These are phyloP conservation scores for Sebastes trivittatus DNA, from an alignment of 2,797 vertebrate species.

Conservation along the genomic window DNA sequence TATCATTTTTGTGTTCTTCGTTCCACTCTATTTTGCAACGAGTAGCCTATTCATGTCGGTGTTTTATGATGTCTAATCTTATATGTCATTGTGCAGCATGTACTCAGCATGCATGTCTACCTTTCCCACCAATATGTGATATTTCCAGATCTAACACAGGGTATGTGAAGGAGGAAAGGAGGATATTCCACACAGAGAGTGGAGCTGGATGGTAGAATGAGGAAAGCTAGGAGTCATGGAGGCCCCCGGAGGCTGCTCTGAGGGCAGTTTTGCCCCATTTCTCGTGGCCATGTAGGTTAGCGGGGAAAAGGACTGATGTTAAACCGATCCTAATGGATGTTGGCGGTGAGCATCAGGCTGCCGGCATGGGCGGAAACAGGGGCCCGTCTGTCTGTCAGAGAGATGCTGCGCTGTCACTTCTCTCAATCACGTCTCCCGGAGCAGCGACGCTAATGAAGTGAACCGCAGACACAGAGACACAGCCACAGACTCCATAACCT, in stretches of 20 bases:
- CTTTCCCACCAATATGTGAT: neutral
- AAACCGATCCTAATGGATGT: slow-evolving; percentile 63
- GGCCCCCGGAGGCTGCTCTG: slow-evolving; percentile 45
- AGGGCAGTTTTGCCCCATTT: slow-evolving; percentile 57
- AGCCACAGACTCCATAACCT: slow-evolving; percentile 36
- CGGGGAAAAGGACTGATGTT: slow-evolving; percentile 49
- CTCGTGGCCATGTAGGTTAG: slow-evolving; percentile 57
- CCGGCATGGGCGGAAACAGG: slow-evolving; percentile 28
- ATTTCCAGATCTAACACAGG: slow-evolving; percentile 14
- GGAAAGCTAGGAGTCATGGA: slow-evolving; percentile 22
- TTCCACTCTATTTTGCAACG: neutral
- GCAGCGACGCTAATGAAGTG: slow-evolving; percentile 55
- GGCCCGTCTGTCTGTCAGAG: slow-evolving; percentile 57
- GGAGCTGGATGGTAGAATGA: slow-evolving; percentile 28
- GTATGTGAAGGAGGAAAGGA: neutral
- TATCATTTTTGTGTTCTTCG: slow-evolving; percentile 8
- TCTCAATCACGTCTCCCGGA: slow-evolving; percentile 53
- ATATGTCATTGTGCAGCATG: slow-evolving; percentile 2
- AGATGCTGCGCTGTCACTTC: slow-evolving; percentile 51
- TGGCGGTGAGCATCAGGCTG: slow-evolving; percentile 52
- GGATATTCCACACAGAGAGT: neutral
- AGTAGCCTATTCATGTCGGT: neutral
- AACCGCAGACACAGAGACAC: slow-evolving; percentile 20
- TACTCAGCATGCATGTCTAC: neutral
- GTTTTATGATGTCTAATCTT: neutral